Evolutionary conservation across 1,140 invertebrate genomes (phyloP), one percentile per base, ranked within the genome.

Genomic region (Popillia japonica): DNA sequence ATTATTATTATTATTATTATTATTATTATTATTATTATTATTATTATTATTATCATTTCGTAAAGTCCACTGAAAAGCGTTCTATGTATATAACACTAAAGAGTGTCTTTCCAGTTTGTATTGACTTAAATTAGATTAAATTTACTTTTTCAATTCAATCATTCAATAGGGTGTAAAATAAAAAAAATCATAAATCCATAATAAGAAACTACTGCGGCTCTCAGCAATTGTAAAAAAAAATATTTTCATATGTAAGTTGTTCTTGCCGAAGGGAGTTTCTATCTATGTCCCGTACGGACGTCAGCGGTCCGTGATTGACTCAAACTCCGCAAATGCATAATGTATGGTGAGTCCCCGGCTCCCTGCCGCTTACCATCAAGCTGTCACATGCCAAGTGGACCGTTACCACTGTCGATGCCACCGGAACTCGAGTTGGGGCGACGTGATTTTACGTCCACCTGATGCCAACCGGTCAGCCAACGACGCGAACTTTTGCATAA

Each of bases 301-400:
- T 68, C 61, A 68, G 22, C 27, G 27, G 61, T 68, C 61, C 17
- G 61, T 68, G 61, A 68, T 68, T 68, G 61, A 68, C 61, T 68
- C 61, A 20, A 68, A 68, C 61, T 68, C 61, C 61, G 61, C 61
- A 34, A 68, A 68, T 68, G 61, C 61, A 68, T 68, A 68, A 68
- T 68, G 61, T 68, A 68, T 68, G 61, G 17, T 34, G 2, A 14
- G 27, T 23, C 27, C 61, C 61, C 61, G 61, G 27, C 61, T 22
- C 3, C 61, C 61, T 27, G 27, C 22, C 22, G 61, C 61, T 68
- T 68, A 20, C 61, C 61, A 68, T 68, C 61, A 68, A 68, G 17
- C 61, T 68, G 61, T 68, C 61, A 68, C 61, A 68, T 68, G 61
- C 61, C 61, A 68, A 68, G 61, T 68, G 61, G 22, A 68, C 61